Conservation (phyloP, 1,140 invertebrate species). For the Idris sp. region DNA sequence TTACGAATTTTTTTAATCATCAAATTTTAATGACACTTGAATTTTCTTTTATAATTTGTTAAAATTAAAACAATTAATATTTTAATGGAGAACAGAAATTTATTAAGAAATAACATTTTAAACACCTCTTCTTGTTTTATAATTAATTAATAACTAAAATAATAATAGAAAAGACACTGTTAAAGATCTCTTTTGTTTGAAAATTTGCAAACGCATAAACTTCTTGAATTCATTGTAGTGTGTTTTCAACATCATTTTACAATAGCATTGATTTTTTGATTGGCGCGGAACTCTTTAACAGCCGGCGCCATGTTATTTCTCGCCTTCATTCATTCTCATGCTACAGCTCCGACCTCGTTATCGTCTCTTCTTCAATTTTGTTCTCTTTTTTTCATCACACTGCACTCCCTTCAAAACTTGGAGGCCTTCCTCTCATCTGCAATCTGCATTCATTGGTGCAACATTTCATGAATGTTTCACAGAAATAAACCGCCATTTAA, state of each 20-base stretch:
- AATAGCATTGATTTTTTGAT: slow-evolving; percentile 63
- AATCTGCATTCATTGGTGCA: slow-evolving; percentile 60
- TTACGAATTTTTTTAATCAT: too few relatives aligned
- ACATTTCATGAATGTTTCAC: slow-evolving; percentile 57
- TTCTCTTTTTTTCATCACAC: slow-evolving; percentile 41
- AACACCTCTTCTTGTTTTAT: too few relatives aligned
- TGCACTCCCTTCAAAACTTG: slow-evolving; percentile 43
- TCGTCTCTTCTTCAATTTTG: slow-evolving; percentile 61
- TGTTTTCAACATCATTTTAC: slow-evolving; percentile 30
- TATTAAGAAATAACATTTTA: too few relatives aligned
- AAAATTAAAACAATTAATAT: too few relatives aligned
- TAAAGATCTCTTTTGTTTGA: slow-evolving; percentile 4
- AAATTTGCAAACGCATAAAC: slow-evolving; percentile 6
- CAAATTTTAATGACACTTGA: too few relatives aligned
- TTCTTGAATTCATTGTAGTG: slow-evolving; percentile 20
- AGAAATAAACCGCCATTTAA: slow-evolving; percentile 48
- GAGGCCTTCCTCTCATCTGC: slow-evolving; percentile 52
- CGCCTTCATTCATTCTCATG: slow-evolving; percentile 53
- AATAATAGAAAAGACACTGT: background rate
- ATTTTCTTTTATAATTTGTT: too few relatives aligned
- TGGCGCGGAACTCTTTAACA: slow-evolving; percentile 59
- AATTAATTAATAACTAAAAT: too few relatives aligned
- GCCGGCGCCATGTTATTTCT: slow-evolving; percentile 67
- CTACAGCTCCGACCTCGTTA: slow-evolving; percentile 54
- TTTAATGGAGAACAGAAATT: too few relatives aligned